A percentile compares a stretch with the other conserved stretches of the same genome.
Evolutionary conservation across 2,113 vertebrate genomes (phyloP).

Genomic region (Rhipidura dahli): DNA sequence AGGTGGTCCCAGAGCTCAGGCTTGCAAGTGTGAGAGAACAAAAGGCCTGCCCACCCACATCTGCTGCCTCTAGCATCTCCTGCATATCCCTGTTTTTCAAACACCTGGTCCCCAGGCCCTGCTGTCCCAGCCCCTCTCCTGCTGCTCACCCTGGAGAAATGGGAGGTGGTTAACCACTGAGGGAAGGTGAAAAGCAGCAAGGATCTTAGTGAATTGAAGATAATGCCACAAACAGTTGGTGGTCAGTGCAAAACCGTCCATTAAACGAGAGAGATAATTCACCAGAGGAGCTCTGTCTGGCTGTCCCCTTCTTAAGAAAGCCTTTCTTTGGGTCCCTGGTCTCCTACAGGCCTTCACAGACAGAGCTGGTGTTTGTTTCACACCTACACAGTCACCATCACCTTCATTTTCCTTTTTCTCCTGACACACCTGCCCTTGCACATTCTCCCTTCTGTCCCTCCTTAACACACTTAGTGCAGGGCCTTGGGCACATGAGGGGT

Average conservation of each 20-base stretch:
- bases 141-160: background rate
- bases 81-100: conserved; percentile 63
- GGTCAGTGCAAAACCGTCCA: background rate
- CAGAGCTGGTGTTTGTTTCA: background rate
- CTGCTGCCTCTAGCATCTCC: conserved; percentile 76
- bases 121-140: background rate
- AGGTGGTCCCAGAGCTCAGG: conserved; percentile 68
- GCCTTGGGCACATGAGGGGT: accelerated
- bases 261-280: background rate
- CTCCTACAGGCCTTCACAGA: background rate
- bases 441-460: background rate
- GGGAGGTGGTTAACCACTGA: conserved; percentile 8
- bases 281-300: background rate
- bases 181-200: background rate
- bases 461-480: background rate
- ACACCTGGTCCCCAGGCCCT: background rate
- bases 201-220: background rate
- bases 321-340: background rate
- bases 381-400: background rate
- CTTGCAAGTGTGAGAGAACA: conserved; percentile 64
- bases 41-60: conserved; percentile 76
- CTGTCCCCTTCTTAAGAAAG: background rate
- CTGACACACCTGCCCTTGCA: background rate
- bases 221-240: conserved; percentile 16
- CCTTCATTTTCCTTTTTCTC: background rate